These are phyloP conservation scores for Philaethria dido DNA, from an alignment of 2,888 invertebrate genomes.

Conservation along the genomic window DNA sequence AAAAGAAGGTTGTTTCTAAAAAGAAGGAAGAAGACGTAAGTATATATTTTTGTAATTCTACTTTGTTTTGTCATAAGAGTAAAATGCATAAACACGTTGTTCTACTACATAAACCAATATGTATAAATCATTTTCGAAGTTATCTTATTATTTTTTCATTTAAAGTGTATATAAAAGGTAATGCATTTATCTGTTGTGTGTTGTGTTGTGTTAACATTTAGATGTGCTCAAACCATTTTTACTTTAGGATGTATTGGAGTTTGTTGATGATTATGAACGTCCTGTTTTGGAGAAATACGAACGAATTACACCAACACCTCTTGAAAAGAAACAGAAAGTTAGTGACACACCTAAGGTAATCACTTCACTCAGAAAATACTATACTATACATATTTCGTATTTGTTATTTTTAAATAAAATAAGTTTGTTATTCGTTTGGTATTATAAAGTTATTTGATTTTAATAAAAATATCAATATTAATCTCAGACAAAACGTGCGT, in stretches of 20 bases:
- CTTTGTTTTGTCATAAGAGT: background rate
- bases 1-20: constrained; percentile 78
- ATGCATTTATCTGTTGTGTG: constrained; percentile 55
- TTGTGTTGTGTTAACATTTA: constrained; percentile 65
- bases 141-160: background rate
- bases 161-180: constrained; percentile 44
- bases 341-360: constrained; percentile 77
- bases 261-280: constrained; percentile 90
- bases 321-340: constrained; percentile 79
- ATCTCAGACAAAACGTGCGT: constrained; percentile 73
- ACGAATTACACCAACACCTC: constrained; percentile 81
- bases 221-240: constrained; percentile 71
- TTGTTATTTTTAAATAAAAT: constrained; percentile 22
- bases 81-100: background rate
- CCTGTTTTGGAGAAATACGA: constrained; percentile 89
- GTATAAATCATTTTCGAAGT: background rate
- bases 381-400: constrained; percentile 31
- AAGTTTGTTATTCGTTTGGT: no score
- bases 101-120: background rate
- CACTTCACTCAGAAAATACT: constrained; percentile 55
- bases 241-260: constrained; percentile 78
- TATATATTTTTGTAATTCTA: constrained; percentile 36
- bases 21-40: constrained; percentile 79
- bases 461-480: constrained; percentile 37
- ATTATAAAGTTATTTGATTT: background rate